Conservation (phyloP, 53 echinoderm and acorn worm species). For the Holothuria scabra region DNA sequence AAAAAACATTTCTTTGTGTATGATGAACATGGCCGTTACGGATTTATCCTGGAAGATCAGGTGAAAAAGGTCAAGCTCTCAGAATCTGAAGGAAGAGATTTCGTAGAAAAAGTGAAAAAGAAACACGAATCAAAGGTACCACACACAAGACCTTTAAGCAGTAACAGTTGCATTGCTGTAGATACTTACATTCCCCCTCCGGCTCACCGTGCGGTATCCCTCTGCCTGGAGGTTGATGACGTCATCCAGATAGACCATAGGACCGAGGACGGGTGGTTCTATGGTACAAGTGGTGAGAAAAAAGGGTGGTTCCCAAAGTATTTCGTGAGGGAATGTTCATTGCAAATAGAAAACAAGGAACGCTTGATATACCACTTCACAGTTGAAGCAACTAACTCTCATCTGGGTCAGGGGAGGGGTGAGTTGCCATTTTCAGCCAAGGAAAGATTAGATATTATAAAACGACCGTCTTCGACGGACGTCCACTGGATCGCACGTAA, state of each 20-base stretch:
- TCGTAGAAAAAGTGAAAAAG: too few relatives aligned
- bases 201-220: too few relatives aligned
- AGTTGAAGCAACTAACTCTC: slow-evolving; percentile 3
- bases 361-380: slow-evolving; percentile 20
- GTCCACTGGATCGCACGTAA: slow-evolving; percentile 5
- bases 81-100: neutral
- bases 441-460: slow-evolving; percentile 15
- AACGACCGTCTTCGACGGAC: neutral
- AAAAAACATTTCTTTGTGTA: neutral
- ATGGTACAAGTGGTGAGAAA: neutral
- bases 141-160: neutral
- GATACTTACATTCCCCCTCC: slow-evolving; percentile 14
- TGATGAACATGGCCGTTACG: neutral
- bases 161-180: neutral
- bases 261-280: slow-evolving; percentile 6
- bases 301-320: slow-evolving; percentile 30
- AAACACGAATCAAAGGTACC: too few relatives aligned
- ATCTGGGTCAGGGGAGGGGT: neutral
- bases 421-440: neutral
- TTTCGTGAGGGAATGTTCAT: neutral
- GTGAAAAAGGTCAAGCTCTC: neutral
- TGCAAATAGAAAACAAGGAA: neutral
- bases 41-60: neutral
- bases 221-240: neutral
- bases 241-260: neutral